These are phyloP conservation scores for Brenthis hecate DNA, from an alignment of 2,888 invertebrate genomes.

Conservation along the genomic window DNA sequence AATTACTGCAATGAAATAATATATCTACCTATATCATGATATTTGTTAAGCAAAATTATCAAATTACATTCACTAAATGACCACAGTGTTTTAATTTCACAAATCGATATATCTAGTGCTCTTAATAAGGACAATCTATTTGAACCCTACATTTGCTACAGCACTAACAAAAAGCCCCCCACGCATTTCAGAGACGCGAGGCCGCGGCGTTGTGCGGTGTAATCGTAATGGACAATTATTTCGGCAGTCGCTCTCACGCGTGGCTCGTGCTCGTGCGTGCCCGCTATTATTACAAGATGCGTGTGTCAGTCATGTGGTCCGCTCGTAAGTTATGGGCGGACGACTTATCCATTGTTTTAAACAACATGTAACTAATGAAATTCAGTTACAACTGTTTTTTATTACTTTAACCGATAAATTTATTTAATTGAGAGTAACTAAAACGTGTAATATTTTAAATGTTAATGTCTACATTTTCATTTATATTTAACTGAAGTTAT, in stretches of 20 bases:
- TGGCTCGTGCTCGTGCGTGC: slow-evolving; percentile 75
- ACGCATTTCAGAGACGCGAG: slow-evolving; percentile 28
- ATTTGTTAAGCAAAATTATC: slow-evolving; percentile 1
- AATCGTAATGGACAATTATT: slow-evolving; percentile 80
- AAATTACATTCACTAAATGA: slow-evolving; percentile 6
- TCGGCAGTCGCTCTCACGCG: slow-evolving; percentile 79
- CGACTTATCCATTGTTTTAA: slow-evolving; percentile 19
- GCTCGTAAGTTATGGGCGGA: slow-evolving; percentile 41
- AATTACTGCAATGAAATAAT: no score
- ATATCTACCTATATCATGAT: no score
- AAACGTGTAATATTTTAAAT: no score
- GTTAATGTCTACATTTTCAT: no score
- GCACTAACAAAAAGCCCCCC: slow-evolving; percentile 32
- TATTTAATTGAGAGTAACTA: no score
- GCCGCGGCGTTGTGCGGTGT: slow-evolving; percentile 38
- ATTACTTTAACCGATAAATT: no score
- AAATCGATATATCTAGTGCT: slow-evolving; percentile 25
- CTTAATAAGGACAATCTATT: slow-evolving; percentile 31
- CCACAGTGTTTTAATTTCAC: slow-evolving; percentile 16
- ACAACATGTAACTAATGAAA: neutral
- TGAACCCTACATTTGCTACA: slow-evolving; percentile 27
- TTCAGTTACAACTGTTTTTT: neutral
- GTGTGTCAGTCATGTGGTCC: slow-evolving; percentile 48
- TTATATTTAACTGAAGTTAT: no score
- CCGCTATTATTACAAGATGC: slow-evolving; percentile 62